phyloP scores from a whole-genome alignment of 2,797 vertebrate genomes.

The Pogonophryne albipinna region DNA sequence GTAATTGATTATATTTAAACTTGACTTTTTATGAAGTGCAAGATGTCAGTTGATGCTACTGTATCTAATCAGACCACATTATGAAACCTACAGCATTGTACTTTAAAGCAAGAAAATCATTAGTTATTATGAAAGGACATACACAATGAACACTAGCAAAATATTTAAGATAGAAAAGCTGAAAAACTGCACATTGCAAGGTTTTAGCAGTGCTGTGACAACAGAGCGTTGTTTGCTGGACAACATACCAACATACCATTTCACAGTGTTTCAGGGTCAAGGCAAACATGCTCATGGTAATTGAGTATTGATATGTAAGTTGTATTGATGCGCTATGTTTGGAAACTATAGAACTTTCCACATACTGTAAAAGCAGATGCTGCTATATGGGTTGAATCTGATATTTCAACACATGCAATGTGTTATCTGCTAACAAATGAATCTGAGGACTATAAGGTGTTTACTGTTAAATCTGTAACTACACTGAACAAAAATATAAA shows the following conservation, averaged over 20 bases:
- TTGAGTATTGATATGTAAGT: conserved; percentile 44
- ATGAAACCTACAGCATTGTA: too few relatives aligned
- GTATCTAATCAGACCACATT: not conserved
- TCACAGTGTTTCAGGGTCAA: conserved; percentile 5
- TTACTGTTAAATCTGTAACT: not conserved
- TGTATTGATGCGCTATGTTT: conserved; percentile 47
- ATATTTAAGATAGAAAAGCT: not conserved
- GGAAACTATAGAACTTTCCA: conserved; percentile 62
- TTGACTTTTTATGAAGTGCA: not conserved
- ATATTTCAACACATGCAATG: not conserved
- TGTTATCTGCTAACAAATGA: not conserved
- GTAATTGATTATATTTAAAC: not conserved
- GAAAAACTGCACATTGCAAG: not conserved
- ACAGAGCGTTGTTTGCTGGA: not conserved
- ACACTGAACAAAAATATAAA: too few relatives aligned
- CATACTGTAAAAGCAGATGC: conserved; percentile 20
- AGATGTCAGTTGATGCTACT: not conserved
- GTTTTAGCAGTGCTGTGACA: not conserved
- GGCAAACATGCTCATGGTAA: conserved; percentile 28
- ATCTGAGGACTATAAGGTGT: not conserved
- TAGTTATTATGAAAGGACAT: not conserved
- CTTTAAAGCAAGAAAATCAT: not conserved
- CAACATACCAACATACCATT: conserved; percentile 4
- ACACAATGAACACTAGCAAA: not conserved
- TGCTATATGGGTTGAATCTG: conserved; percentile 2